Evolutionary conservation across 2,113 vertebrate species (phyloP).

Genomic region (Corythornis madagascariensis): DNA sequence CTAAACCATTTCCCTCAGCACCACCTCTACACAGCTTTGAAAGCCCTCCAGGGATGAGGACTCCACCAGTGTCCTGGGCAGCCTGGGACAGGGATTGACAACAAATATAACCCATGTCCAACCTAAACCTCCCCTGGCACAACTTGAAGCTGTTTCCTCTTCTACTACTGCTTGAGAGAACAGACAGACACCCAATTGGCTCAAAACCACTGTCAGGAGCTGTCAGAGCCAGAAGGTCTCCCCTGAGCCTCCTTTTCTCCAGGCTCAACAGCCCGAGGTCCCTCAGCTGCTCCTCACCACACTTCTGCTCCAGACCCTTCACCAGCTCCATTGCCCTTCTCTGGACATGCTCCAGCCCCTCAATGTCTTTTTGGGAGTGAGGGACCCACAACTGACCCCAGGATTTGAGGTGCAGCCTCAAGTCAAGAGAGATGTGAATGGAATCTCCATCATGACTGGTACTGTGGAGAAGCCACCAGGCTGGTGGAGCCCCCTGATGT

Average conservation of each 20-base stretch:
- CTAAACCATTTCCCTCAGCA: neutral
- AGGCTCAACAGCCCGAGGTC: neutral
- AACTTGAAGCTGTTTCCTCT: neutral
- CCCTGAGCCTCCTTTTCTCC: neutral
- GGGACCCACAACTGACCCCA: neutral
- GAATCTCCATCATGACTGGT: fast-evolving
- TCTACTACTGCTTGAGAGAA: neutral
- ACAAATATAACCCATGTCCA: neutral
- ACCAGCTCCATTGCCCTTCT: neutral
- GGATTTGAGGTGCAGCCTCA: neutral
- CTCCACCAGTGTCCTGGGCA: neutral
- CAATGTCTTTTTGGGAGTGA: neutral
- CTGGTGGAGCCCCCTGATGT: neutral
- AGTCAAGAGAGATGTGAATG: fast-evolving
- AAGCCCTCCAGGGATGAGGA: neutral
- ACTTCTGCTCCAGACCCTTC: neutral
- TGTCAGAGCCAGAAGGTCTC: neutral
- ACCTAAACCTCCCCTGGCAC: neutral
- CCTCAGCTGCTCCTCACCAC: neutral
- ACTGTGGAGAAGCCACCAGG: neutral
- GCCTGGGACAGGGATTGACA: neutral
- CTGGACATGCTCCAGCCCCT: neutral
- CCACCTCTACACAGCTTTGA: neutral
- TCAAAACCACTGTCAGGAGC: neutral
- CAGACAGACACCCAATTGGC: neutral